Percentiles rank a stretch among this genome's conserved stretches.
Evolutionary conservation across 2,797 vertebrate genomes (phyloP).

Genomic region (Coluber constrictor): DNA sequence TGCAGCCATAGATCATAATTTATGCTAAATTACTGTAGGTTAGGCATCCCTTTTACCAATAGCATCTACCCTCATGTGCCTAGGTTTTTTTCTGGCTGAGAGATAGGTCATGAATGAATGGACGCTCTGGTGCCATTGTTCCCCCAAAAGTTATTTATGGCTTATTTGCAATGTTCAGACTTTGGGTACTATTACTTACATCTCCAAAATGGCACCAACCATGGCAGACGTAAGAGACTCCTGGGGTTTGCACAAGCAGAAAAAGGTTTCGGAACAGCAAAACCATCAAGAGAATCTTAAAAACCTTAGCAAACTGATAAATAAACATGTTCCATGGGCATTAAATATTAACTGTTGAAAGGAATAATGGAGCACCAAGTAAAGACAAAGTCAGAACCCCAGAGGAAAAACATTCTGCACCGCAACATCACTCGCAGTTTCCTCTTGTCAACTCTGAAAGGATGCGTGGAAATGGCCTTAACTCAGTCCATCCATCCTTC

Average conservation of each 20-base stretch:
- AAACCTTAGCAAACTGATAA: not conserved
- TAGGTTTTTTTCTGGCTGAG: not conserved
- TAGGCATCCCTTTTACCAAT: not conserved
- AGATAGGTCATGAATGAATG: not conserved
- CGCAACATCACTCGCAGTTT: not conserved
- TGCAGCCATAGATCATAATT: not conserved
- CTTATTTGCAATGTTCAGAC: not conserved
- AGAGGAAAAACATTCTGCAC: not conserved
- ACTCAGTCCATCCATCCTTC: not conserved
- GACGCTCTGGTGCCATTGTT: not conserved
- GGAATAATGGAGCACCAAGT: not conserved
- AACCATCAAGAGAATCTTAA: not conserved
- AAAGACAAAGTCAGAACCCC: not conserved
- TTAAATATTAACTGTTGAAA: not conserved
- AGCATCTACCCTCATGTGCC: not conserved
- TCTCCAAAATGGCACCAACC: not conserved
- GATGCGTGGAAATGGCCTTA: not conserved
- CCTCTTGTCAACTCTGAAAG: not conserved
- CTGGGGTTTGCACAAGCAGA: not conserved
- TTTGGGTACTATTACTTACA: not conserved
- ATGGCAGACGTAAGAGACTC: not conserved
- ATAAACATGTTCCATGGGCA: not conserved
- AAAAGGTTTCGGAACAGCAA: not conserved
- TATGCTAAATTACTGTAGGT: not conserved
- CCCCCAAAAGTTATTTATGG: not conserved